A percentile compares a stretch with the other conserved stretches of the same genome.
phyloP scores from a whole-genome alignment of 1,140 invertebrate species.

The Papilio helenus region DNA sequence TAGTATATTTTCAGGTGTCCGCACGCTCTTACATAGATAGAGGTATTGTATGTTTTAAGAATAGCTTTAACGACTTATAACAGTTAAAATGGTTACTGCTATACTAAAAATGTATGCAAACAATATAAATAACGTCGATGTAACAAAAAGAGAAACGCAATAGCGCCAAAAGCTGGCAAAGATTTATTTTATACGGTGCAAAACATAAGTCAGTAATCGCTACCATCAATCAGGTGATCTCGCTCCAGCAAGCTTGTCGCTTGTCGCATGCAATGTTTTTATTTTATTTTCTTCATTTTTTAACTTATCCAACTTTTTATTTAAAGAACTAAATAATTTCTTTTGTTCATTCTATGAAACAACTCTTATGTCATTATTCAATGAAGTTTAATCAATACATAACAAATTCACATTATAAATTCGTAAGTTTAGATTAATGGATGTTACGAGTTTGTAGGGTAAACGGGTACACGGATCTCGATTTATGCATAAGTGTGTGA shows the following conservation, averaged over 20 bases:
- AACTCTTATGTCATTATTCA: too few relatives aligned
- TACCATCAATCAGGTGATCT: conserved; percentile 33
- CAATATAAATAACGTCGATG: conserved; percentile 8
- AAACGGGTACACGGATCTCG: too few relatives aligned
- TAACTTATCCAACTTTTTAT: not conserved
- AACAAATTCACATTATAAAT: too few relatives aligned
- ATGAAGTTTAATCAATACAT: too few relatives aligned
- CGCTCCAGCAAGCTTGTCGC: conserved; percentile 27
- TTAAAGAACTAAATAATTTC: not conserved
- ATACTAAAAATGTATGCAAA: not conserved
- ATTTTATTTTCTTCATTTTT: conserved; percentile 12
- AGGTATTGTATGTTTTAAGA: not conserved
- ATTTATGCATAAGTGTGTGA: too few relatives aligned
- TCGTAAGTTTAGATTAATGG: too few relatives aligned
- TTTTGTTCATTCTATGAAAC: too few relatives aligned
- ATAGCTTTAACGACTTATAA: not conserved
- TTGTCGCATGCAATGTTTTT: conserved; percentile 15
- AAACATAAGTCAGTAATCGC: conserved; percentile 37
- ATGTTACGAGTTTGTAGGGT: too few relatives aligned
- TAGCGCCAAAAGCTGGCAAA: conserved; percentile 22
- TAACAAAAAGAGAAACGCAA: conserved; percentile 25
- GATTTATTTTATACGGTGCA: conserved; percentile 35
- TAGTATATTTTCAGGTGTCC: too few relatives aligned
- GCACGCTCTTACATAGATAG: too few relatives aligned
- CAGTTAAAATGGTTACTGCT: not conserved